Base-by-base conservation (phyloP, 2,797 vertebrate species). In the Salmo trutta region DNA sequence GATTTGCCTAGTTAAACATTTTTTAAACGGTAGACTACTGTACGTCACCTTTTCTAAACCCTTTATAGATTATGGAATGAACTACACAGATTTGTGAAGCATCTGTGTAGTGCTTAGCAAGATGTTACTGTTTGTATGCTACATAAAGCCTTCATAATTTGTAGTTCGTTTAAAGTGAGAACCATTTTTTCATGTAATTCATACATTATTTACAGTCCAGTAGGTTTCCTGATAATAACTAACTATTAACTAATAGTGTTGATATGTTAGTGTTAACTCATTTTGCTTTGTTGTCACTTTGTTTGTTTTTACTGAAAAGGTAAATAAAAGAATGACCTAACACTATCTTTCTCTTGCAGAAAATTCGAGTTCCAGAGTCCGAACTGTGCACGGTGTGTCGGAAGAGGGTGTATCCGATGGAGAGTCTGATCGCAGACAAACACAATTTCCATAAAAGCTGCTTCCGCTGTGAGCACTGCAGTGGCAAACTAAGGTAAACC, bases 371-470 rank as follows among this genome's bases (percentile, higher is more conserved):
- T 93, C 97, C 94, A 91, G 95, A 97, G 90, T 96, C 95, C 86
- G 97, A 99, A 94, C 94, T 86, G 14, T 99, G 98, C 93, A 92
- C 84, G 88, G 94, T 90, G 87, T 99, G 98, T 93, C 96, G 94
- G 94, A 97, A 94, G 95, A 96, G 93, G 88, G 98, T 98, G 84
- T 99, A 99, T 89, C 97, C 97, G 92, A 97, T 99, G 98, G 98
- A 99, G 82, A 92, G 93, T 65, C 94, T 99, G 71, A 90, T 96
- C 74, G 96, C 96, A 0, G 97, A 99, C 95, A 96, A 96, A 89
- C 96, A 97, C 92, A 97, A 92, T 93, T 99, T 97, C 94, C 98
- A 99, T 96, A 99, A 97, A 91, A 96, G 91, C 64, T 99, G 98
- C 87, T 99, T 99, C 84, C 92, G 97, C 83, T 99, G 98, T 88